Conservation (phyloP, 2,888 invertebrate species). For the Lycocerus yunnanus region DNA sequence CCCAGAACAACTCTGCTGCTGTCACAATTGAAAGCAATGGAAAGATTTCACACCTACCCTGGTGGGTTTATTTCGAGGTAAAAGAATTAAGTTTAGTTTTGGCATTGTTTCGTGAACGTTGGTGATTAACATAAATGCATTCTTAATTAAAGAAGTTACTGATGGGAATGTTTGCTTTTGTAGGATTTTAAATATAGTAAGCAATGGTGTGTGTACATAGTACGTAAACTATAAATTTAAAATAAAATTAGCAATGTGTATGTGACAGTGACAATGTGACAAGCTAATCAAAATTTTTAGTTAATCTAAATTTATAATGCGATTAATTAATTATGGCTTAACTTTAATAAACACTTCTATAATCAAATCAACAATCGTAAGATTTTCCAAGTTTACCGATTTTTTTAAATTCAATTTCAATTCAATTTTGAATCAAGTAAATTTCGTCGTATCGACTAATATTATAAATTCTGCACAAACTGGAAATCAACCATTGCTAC, state of each 20-base stretch:
- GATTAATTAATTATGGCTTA: slow-evolving; percentile 4
- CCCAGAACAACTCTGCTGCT: no score
- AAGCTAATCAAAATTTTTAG: slow-evolving; percentile 6
- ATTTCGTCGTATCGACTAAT: not conserved
- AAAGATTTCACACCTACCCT: no score
- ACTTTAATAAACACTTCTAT: not conserved
- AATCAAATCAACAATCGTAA: not conserved
- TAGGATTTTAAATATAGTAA: not conserved
- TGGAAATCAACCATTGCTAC: not conserved
- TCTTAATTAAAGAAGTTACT: not conserved
- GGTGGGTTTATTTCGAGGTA: not conserved
- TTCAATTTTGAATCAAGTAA: not conserved
- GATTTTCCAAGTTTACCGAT: not conserved
- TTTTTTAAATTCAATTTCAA: not conserved
- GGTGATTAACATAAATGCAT: not conserved
- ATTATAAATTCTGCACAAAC: not conserved
- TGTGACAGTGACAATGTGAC: not conserved
- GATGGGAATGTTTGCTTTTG: no score
- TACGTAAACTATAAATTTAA: not conserved
- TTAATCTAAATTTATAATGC: slow-evolving; percentile 8
- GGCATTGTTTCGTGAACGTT: not conserved
- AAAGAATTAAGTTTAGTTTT: not conserved
- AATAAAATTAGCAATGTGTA: not conserved
- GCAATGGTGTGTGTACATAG: not conserved
- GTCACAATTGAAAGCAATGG: no score